A percentile compares a stretch with the other conserved stretches of the same genome.
Evolutionary conservation across 2,113 vertebrate genomes (phyloP).

Genomic region (Nicator chloris): DNA sequence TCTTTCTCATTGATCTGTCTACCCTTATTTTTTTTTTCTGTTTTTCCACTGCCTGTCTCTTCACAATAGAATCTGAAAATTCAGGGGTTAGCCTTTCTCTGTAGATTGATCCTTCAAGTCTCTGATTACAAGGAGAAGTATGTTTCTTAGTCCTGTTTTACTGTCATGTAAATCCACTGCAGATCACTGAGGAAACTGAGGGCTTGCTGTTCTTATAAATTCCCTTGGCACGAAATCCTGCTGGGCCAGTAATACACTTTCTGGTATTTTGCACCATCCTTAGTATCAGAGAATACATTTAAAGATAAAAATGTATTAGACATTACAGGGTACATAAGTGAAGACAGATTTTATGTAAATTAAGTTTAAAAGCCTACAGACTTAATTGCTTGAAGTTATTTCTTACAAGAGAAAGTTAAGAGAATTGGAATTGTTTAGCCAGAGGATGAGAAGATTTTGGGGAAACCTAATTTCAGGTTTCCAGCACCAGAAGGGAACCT

Average conservation of each 20-base stretch:
- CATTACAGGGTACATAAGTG: neutral
- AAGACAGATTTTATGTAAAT: neutral
- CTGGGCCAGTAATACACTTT: neutral
- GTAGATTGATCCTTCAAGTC: neutral
- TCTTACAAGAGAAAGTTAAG: neutral
- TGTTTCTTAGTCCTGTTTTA: neutral
- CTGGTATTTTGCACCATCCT: neutral
- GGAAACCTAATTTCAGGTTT: neutral
- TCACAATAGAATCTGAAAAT: neutral
- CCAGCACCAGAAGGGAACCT: neutral
- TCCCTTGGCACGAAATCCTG: rapidly evolving
- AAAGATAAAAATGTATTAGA: neutral
- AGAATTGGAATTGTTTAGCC: neutral
- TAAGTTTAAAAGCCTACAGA: neutral
- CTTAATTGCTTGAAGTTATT: neutral
- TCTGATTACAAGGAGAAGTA: neutral
- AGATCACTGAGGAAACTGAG: neutral
- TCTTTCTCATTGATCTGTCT: neutral
- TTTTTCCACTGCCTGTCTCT: neutral
- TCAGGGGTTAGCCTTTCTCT: neutral
- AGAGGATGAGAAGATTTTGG: neutral
- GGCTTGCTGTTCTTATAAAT: neutral
- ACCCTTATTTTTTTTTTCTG: neutral
- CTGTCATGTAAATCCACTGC: neutral
- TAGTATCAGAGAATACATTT: neutral